Evolutionary conservation across 64 coral and sea anemone genomes (phyloP).

Genomic region (Catalaphyllia jardinei): DNA sequence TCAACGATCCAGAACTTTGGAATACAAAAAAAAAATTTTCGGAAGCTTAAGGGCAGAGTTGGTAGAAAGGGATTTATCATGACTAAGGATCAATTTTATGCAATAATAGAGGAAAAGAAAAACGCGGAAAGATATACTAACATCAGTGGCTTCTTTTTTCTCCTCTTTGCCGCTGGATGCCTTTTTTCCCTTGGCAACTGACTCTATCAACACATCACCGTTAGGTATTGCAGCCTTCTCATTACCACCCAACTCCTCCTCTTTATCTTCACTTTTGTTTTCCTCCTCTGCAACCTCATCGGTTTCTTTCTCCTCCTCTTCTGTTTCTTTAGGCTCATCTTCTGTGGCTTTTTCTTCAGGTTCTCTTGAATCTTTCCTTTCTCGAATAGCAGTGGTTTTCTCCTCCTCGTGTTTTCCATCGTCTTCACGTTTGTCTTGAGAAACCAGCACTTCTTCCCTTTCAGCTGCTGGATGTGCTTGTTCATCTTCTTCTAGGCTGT

Average conservation of each 20-base stretch:
- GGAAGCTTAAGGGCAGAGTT: no score
- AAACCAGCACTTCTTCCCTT: not conserved
- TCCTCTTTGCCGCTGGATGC: not conserved
- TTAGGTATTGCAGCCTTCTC: conserved; percentile 9
- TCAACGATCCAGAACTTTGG: no score
- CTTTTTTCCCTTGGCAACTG: conserved; percentile 1
- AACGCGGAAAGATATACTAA: not conserved
- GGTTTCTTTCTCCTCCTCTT: not conserved
- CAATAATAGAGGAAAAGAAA: not conserved
- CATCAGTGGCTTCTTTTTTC: conserved; percentile 35
- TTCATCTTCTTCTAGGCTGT: conserved; percentile 61
- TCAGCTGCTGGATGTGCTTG: not conserved
- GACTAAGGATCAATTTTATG: not conserved
- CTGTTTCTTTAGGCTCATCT: conserved; percentile 3
- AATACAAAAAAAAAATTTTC: no score
- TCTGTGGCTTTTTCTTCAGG: not conserved
- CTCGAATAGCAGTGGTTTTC: conserved; percentile 1
- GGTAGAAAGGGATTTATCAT: not conserved
- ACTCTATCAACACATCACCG: conserved; percentile 3
- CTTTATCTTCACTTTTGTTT: conserved; percentile 31
- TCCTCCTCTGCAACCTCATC: conserved; percentile 21
- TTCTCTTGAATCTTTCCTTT: conserved; percentile 1
- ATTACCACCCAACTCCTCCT: not conserved
- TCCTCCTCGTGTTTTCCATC: not conserved
- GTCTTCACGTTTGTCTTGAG: conserved; percentile 20